Base-by-base conservation (phyloP, 2,888 invertebrate genomes). In the Drosophila testacea region DNA sequence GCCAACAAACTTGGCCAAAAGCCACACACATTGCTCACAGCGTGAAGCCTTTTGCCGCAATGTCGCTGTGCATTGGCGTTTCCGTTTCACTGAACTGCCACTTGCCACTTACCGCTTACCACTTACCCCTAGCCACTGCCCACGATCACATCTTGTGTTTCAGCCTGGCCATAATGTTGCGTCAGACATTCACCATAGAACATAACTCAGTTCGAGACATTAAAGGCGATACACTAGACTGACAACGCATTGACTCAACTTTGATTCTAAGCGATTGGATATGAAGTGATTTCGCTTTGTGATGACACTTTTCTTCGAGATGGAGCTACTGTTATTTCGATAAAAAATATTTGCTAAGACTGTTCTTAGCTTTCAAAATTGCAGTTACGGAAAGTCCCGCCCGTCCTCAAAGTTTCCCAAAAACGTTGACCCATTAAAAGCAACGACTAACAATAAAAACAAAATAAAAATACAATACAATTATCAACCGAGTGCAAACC, bases 1-100 rank as follows among this genome's bases (percentile, higher is more conserved):
- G 11, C 34, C 46, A 57, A 22, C 46, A 47, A 56, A 60, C 57
- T 55, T 72, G 57, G 61, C 57, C 54, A 55, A 67, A 72, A 62
- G 73, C 73, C 77, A 72, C 68, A 76, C 69, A 72, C 75, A 76
- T 59, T 76, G 72, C 44, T 44, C 76, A 51, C 76, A 73, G 69
- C 76, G 7, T 55, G 76, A 55, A 30, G 77, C 62, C 62, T 69
- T 57, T 62, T 55, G 50, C 66, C 67, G 60, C 76, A 62, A 57
- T 71, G 62, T 60, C 62, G 47, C 50, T 59, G 22, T 59, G 47
- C 61, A 61, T 55, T 70, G 48, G n/a, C 71, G 62, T 71, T 75
- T 75, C 76, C 76, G 76, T 71, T 75, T 59, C 61, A 57, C 38
- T 57, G 46, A 57, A 22, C 47, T 54, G 51, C 44, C 41, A 13